These are phyloP conservation scores for Alloplasta piceator DNA, from an alignment of 2,888 invertebrate species.

Conservation along the genomic window DNA sequence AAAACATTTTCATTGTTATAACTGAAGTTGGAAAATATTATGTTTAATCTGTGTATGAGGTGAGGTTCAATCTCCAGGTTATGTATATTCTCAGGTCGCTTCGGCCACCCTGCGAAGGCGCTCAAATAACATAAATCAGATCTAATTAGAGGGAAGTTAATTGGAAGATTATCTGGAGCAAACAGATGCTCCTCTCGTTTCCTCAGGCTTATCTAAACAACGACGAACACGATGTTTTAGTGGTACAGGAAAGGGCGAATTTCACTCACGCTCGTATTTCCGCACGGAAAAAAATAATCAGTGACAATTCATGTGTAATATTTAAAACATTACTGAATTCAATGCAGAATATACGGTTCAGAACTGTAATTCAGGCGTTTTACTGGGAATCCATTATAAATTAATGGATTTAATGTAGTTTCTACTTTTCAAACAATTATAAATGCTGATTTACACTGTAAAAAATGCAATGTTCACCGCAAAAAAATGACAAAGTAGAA, in stretches of 20 bases:
- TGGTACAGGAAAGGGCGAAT: slow-evolving; percentile 30
- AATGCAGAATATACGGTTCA: no score
- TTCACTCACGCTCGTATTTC: slow-evolving; percentile 9
- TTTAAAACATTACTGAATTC: no score
- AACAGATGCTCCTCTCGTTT: slow-evolving; percentile 49
- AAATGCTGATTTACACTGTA: no score
- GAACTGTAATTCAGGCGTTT: no score
- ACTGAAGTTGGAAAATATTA: background rate
- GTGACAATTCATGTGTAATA: no score
- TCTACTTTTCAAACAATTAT: no score
- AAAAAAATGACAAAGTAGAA: no score
- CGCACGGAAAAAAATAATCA: no score
- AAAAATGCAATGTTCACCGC: no score
- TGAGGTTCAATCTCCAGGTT: slow-evolving; percentile 15
- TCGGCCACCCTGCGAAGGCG: slow-evolving; percentile 18
- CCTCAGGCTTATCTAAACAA: slow-evolving; percentile 54
- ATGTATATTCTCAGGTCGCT: slow-evolving; percentile 32
- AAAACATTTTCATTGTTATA: background rate
- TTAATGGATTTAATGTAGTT: no score
- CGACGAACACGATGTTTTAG: slow-evolving; percentile 8
- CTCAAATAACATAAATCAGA: slow-evolving; percentile 65
- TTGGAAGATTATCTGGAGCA: slow-evolving; percentile 63
- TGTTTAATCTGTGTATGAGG: slow-evolving; percentile 8
- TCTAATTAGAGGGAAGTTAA: slow-evolving; percentile 62
- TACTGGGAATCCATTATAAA: no score